A percentile compares a stretch with the other conserved stretches of the same genome.
These are phyloP conservation scores for Clavelina lepadiformis DNA, from an alignment of 23 tunicate genomes.

Conservation along the genomic window DNA sequence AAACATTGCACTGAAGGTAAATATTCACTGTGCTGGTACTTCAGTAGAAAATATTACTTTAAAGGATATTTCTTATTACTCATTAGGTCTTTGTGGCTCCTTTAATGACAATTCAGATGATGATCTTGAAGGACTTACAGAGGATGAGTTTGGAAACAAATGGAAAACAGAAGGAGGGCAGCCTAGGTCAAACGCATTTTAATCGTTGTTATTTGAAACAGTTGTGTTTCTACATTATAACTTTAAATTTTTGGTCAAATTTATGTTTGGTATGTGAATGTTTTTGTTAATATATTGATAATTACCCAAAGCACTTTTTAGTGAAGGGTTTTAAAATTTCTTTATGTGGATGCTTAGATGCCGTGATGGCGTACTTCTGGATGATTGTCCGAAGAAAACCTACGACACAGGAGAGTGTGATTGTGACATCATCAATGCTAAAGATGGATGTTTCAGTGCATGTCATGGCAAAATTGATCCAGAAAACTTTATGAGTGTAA, in stretches of 20 bases:
- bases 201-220: too few species aligned
- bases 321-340: too few species aligned
- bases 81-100: conserved; percentile 40
- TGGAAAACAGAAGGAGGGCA: conserved; percentile 31
- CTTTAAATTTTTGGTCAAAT: too few species aligned
- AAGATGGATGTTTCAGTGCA: conserved; percentile 17
- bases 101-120: conserved; percentile 28
- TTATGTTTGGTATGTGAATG: too few species aligned
- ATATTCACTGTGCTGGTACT: too few species aligned
- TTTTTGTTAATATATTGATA: too few species aligned
- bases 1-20: conserved; percentile 40
- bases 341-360: too few species aligned
- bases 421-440: conserved; percentile 18
- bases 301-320: too few species aligned
- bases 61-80: neutral
- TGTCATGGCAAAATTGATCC: conserved; percentile 31
- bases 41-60: neutral
- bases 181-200: conserved; percentile 19
- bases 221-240: too few species aligned
- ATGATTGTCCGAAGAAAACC: conserved; percentile 4
- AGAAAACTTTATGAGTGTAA: conserved; percentile 4
- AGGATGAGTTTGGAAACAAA: conserved; percentile 26
- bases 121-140: conserved; percentile 34
- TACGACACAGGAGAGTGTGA: conserved; percentile 56
- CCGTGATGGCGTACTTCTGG: conserved; percentile 6